These are phyloP conservation scores for Apotomis turbidana DNA, from an alignment of 2,888 invertebrate species.

Conservation along the genomic window DNA sequence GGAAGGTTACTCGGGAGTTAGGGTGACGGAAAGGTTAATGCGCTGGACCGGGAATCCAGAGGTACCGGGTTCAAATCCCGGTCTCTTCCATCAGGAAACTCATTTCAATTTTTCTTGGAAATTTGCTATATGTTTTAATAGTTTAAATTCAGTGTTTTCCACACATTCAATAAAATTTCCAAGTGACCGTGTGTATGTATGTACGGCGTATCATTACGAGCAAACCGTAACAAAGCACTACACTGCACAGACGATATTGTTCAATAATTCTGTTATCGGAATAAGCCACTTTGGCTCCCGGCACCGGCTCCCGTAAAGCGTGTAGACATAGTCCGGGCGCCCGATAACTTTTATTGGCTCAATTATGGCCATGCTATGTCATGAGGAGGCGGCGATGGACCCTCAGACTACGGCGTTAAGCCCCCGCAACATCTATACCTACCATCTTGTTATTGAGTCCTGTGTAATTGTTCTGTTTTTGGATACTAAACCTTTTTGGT, in stretches of 20 bases:
- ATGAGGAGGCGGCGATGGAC: constrained; percentile 46
- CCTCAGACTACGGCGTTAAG: constrained; percentile 52
- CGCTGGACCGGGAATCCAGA: no score
- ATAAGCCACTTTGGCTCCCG: constrained; percentile 47
- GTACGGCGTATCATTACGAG: constrained; percentile 5
- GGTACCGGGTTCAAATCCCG: no score
- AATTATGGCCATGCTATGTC: constrained; percentile 58
- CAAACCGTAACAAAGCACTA: constrained; percentile 45
- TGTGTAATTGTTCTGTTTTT: background rate
- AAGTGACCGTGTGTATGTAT: background rate
- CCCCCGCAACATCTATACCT: constrained; percentile 5
- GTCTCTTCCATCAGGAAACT: no score
- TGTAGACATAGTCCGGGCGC: constrained; percentile 38
- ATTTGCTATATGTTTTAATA: no score
- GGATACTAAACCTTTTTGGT: no score
- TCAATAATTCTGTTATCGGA: constrained; percentile 45
- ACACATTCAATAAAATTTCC: background rate
- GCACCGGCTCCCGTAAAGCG: constrained; percentile 43
- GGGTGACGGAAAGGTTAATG: no score
- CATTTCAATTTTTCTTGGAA: no score
- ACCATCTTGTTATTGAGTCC: background rate
- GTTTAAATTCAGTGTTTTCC: background rate
- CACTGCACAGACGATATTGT: constrained; percentile 16
- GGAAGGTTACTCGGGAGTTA: no score
- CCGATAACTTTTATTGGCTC: constrained; percentile 61